phyloP scores from a whole-genome alignment of 2,888 invertebrate species.

The Dasypolia templi region DNA sequence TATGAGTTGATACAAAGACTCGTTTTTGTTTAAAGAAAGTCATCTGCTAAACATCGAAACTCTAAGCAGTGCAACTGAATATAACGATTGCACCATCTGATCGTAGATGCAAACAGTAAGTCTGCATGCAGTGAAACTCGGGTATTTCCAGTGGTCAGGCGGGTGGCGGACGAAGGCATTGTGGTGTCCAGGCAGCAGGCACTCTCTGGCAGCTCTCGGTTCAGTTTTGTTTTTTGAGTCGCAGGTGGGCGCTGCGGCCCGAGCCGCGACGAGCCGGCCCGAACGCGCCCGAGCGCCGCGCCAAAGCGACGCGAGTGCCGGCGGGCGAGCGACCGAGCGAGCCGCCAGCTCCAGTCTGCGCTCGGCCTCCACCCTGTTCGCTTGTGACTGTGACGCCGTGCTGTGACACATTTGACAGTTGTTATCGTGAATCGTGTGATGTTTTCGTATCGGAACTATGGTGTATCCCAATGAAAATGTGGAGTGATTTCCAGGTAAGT shows the following conservation, averaged over 20 bases:
- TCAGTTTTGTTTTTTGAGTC: slow-evolving; percentile 88
- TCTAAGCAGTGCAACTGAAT: slow-evolving; percentile 2
- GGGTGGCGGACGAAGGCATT: slow-evolving; percentile 74
- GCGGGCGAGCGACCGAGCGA: slow-evolving; percentile 64
- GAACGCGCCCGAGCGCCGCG: slow-evolving; percentile 71
- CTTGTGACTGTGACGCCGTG: slow-evolving; percentile 84
- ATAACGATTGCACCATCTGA: slow-evolving; percentile 49
- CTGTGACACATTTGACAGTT: slow-evolving; percentile 89
- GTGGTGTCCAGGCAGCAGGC: slow-evolving; percentile 71
- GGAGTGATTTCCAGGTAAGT: slow-evolving; percentile 90
- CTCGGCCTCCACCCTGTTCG: slow-evolving; percentile 84
- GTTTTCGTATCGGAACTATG: slow-evolving; percentile 90
- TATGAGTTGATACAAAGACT: neutral
- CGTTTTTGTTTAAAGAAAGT: slow-evolving; percentile 15
- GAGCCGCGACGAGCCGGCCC: slow-evolving; percentile 73
- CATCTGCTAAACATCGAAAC: slow-evolving; percentile 12
- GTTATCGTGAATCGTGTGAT: slow-evolving; percentile 90
- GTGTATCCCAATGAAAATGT: slow-evolving; percentile 90
- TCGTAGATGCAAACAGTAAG: slow-evolving; percentile 47
- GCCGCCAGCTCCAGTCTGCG: slow-evolving; percentile 83
- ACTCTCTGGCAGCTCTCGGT: slow-evolving; percentile 71
- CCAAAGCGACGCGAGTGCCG: slow-evolving; percentile 61
- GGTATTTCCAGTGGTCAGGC: slow-evolving; percentile 76
- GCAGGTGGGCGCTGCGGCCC: slow-evolving; percentile 86
- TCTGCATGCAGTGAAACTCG: slow-evolving; percentile 53